Percentiles rank a stretch among this genome's conserved stretches.
phyloP scores from a whole-genome alignment of 2,888 invertebrate genomes.

The Noctua fimbriata region DNA sequence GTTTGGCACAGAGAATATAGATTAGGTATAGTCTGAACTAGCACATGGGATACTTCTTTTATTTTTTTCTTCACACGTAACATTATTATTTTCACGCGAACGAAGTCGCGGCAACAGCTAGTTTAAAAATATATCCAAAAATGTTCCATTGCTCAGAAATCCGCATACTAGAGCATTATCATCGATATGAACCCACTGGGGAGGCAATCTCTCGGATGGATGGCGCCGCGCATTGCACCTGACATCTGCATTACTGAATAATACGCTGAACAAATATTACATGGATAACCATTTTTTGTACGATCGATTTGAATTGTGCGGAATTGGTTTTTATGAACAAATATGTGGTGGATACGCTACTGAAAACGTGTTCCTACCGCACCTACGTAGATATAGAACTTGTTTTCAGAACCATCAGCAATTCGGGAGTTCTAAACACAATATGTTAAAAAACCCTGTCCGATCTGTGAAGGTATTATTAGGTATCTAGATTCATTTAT shows the following conservation, averaged over 20 bases:
- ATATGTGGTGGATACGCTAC: background rate
- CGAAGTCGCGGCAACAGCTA: too few relatives aligned
- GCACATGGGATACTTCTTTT: too few relatives aligned
- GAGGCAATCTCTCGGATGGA: constrained; percentile 70
- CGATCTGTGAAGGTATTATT: too few relatives aligned
- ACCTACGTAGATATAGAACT: background rate
- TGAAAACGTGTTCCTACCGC: background rate
- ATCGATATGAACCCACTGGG: constrained; percentile 58
- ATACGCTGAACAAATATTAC: constrained; percentile 63
- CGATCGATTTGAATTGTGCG: constrained; percentile 26
- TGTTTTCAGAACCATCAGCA: background rate
- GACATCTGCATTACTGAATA: constrained; percentile 71
- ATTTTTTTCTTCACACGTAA: too few relatives aligned
- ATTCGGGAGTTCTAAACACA: too few relatives aligned
- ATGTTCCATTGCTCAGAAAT: constrained; percentile 19
- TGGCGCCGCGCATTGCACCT: constrained; percentile 66
- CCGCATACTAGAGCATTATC: constrained; percentile 50
- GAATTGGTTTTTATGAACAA: constrained; percentile 6
- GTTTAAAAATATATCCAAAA: constrained; percentile 11
- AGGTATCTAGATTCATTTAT: too few relatives aligned
- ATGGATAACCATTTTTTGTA: constrained; percentile 44
- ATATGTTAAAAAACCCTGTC: too few relatives aligned
- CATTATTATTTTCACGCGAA: too few relatives aligned
- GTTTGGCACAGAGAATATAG: too few relatives aligned
- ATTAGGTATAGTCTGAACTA: too few relatives aligned